Evolutionary conservation across 2,797 vertebrate genomes (phyloP), one percentile per base, ranked within the genome.

Genomic region (Oryzias sinensis): DNA sequence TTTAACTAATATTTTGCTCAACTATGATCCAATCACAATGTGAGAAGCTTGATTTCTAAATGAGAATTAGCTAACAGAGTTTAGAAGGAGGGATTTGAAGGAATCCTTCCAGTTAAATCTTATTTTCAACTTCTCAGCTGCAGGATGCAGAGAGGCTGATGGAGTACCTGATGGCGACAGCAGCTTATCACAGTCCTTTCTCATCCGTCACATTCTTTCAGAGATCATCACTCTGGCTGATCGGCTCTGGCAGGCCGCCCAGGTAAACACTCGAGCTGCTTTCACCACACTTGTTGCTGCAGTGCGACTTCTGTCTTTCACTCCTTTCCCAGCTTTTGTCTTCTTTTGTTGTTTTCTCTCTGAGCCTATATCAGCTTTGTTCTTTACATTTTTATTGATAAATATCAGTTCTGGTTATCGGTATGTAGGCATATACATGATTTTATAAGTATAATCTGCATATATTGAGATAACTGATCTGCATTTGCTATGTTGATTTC

Each of bases 181-280:
- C 85, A 77, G 44, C 51, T 22, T 81, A 24, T 79, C 94, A 16
- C 92, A 85, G 73, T 82, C 87, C 56, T 79, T 91, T 42, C 80
- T 94, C 50, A 62, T 95, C 62, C 80, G 87, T 37, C 88, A 92
- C 62, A 76, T 96, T 22, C 88, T 97, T 0, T 78, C 85, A 14
- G 86, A 90, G 88, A 72, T 96, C 69, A 89, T 73, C 76, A 59
- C 66, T 33, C 90, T 95, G 77, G 85, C 90, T 33, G 87, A 93
- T 57, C 80, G 89, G 52, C 86, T 97, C 40, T 85, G 84, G 83
- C 72, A 90, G 52, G 61, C 78, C 62, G 70, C 72, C 60, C 92
- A 95, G 95, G 95, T 95, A 92, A 62, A 62, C 47, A 1, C 33
- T 37, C 20, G 1, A 43, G 5, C 50, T 5, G 37, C 63, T 14